Evolutionary conservation across 2,113 vertebrate genomes (phyloP).

Genomic region (Glaucomys volans): DNA sequence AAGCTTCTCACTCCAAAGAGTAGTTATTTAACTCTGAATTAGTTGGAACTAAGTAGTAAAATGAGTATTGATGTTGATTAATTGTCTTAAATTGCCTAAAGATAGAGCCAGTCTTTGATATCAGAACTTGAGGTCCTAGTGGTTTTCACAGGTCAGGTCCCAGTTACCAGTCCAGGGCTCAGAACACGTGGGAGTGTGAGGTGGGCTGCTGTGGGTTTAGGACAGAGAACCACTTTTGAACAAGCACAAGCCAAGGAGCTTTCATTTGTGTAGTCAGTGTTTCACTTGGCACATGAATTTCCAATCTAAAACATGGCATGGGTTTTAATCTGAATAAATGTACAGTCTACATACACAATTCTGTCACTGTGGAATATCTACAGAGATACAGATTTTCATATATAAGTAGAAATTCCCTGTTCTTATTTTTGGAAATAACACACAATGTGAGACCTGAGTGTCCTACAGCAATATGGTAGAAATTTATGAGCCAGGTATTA

Average conservation of each 20-base stretch:
- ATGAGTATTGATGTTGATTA: neutral
- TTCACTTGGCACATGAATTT: neutral
- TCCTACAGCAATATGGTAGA: accelerated
- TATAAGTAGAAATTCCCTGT: neutral
- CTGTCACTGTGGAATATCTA: neutral
- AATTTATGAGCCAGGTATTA: accelerated
- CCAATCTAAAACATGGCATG: neutral
- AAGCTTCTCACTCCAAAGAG: neutral
- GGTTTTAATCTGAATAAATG: neutral
- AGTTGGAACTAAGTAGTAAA: neutral
- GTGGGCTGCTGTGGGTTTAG: neutral
- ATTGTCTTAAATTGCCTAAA: neutral
- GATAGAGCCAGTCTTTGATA: neutral
- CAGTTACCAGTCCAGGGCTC: neutral
- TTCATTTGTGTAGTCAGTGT: neutral
- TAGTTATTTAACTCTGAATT: neutral
- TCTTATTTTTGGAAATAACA: neutral
- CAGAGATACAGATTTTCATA: neutral
- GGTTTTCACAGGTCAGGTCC: neutral
- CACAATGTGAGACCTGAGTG: neutral
- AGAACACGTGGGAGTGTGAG: neutral
- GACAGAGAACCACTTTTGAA: neutral
- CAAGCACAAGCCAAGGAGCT: neutral
- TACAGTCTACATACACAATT: neutral
- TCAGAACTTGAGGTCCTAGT: neutral